Evolutionary conservation across 2,888 invertebrate species (phyloP).

Genomic region (Trachelus iudaicus): DNA sequence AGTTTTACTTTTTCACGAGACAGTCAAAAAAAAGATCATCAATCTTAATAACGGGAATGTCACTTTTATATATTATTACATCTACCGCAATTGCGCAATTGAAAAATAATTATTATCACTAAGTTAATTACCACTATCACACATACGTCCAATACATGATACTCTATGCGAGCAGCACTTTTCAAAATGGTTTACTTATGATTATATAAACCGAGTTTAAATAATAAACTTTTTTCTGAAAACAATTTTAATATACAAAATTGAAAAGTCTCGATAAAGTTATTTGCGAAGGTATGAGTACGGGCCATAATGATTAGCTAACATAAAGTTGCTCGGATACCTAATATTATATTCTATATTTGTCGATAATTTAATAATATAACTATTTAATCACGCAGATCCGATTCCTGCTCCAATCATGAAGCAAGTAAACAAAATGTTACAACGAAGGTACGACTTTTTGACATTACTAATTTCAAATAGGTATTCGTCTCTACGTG

Average conservation of each 20-base stretch:
- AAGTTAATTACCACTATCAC: slow-evolving; percentile 13
- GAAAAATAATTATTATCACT: slow-evolving; percentile 13
- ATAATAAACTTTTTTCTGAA: background rate
- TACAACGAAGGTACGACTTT: background rate
- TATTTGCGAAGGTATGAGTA: too few relatives aligned
- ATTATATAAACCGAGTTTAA: background rate
- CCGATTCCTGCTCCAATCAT: background rate
- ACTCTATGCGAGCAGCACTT: background rate
- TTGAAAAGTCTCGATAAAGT: background rate
- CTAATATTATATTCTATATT: background rate
- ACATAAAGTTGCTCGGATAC: background rate
- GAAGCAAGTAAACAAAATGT: background rate
- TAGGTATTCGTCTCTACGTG: slow-evolving; percentile 16
- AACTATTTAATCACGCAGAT: background rate
- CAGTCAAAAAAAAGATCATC: background rate
- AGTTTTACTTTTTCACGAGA: background rate
- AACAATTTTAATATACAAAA: background rate
- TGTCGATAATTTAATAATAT: background rate
- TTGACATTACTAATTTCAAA: background rate
- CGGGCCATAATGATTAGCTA: too few relatives aligned
- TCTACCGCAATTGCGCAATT: background rate
- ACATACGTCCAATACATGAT: background rate
- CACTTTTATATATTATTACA: too few relatives aligned
- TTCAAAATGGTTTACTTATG: too few relatives aligned
- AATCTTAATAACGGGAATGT: background rate